Evolutionary conservation across 2,888 invertebrate genomes (phyloP).

Genomic region (Fissipunctia ypsillon): DNA sequence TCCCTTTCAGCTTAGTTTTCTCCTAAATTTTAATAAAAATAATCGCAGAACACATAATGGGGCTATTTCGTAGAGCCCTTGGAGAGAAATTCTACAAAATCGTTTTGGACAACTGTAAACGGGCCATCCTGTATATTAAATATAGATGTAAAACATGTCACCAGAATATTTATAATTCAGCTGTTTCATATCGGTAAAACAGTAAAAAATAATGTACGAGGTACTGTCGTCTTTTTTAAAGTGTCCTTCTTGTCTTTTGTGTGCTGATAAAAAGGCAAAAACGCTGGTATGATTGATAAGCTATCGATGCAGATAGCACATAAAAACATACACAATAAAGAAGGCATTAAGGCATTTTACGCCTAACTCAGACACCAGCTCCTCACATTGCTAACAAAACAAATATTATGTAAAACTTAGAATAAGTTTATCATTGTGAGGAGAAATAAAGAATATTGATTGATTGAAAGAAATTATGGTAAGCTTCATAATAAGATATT

Average conservation of each 20-base stretch:
- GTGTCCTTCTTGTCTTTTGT: constrained; percentile 53
- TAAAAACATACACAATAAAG: not conserved
- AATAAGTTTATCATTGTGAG: too few species aligned
- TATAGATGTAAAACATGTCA: not conserved
- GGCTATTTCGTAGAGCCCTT: not conserved
- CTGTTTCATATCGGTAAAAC: constrained; percentile 20
- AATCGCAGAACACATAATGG: not conserved
- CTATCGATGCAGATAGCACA: constrained; percentile 6
- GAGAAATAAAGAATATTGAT: too few species aligned
- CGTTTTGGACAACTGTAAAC: not conserved
- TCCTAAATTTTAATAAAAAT: not conserved
- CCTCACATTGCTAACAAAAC: too few species aligned
- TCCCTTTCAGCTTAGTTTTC: not conserved
- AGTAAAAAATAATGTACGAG: constrained; percentile 22
- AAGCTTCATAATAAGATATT: constrained; percentile 18
- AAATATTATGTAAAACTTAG: too few species aligned
- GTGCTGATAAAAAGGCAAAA: constrained; percentile 11
- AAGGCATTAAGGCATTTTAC: too few species aligned
- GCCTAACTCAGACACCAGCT: too few species aligned
- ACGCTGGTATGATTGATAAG: constrained; percentile 12
- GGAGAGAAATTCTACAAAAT: not conserved
- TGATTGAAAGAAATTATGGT: constrained; percentile 10
- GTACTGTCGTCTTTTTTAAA: constrained; percentile 37
- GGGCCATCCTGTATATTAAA: not conserved
- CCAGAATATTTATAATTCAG: constrained; percentile 14